A percentile compares a stretch with the other conserved stretches of the same genome.
Evolutionary conservation across 2,888 invertebrate genomes (phyloP).

Genomic region (Eledona agricola): DNA sequence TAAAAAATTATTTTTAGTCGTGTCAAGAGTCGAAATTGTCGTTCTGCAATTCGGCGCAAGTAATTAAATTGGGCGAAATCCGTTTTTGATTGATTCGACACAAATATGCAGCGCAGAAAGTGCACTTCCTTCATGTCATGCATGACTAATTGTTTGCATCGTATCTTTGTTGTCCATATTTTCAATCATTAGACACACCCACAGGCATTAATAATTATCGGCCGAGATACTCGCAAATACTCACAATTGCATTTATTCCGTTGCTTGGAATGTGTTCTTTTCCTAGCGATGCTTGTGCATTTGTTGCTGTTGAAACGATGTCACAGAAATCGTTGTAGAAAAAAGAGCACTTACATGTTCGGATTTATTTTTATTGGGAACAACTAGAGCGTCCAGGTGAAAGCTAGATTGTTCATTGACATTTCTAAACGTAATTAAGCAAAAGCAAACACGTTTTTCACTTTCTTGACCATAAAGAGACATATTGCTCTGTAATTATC

Average conservation of each 20-base stretch:
- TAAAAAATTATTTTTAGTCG: too few relatives aligned
- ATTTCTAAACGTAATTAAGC: slow-evolving; percentile 11
- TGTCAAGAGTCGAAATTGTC: slow-evolving; percentile 5
- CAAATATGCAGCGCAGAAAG: slow-evolving; percentile 10
- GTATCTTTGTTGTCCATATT: slow-evolving; percentile 15
- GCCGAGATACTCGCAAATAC: slow-evolving; percentile 30
- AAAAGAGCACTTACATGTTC: too few relatives aligned
- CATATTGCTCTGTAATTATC: not conserved
- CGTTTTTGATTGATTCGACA: slow-evolving; percentile 5
- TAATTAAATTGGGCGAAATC: slow-evolving; percentile 3
- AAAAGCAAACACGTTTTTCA: slow-evolving; percentile 6
- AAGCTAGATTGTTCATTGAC: slow-evolving; percentile 18
- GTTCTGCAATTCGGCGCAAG: slow-evolving; percentile 6
- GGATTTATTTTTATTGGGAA: slow-evolving; percentile 5
- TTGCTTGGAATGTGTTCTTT: slow-evolving; percentile 23
- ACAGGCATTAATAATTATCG: slow-evolving; percentile 21
- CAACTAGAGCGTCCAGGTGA: slow-evolving; percentile 22
- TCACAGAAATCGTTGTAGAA: too few relatives aligned
- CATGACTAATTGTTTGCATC: slow-evolving; percentile 9
- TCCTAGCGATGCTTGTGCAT: slow-evolving; percentile 17
- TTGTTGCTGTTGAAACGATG: too few relatives aligned
- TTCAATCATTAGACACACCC: slow-evolving; percentile 29
- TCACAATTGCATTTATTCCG: slow-evolving; percentile 28
- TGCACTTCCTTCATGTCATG: slow-evolving; percentile 16
- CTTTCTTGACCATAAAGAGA: slow-evolving; percentile 7